Evolutionary conservation across 2,888 invertebrate genomes (phyloP), one percentile per base, ranked within the genome.

Genomic region (Oxycera nigricornis): DNA sequence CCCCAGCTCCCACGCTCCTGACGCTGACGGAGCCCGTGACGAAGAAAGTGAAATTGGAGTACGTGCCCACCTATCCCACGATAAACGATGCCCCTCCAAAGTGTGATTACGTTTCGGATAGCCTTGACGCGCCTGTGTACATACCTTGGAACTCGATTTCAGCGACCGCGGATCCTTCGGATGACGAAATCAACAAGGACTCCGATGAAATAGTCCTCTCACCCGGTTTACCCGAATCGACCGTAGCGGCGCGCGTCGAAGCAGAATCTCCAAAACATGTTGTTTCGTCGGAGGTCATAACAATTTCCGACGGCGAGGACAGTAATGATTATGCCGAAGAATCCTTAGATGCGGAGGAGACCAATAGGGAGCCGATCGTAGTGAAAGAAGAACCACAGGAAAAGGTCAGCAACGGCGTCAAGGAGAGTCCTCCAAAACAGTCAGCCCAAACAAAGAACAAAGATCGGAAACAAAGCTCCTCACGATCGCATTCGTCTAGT

Each of bases 41-140:
- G 26, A 84, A 82, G 73, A 82, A 82, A 30, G 79, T 79, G 0
- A 83, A 83, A 61, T 77, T 86, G 28, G 86, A 86, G 77, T 86
- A 86, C 77, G 81, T 83, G 70, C 85, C 85, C 0, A 84, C 82
- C n/a, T 82, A 84, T 61, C 84, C 84, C 3, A 83, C 79, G 9
- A 78, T 85, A 1, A 81, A 83, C 79, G 82, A 83, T 1, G 81
- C 81, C 1, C 80, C 82, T 1, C 59, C 81, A 76, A 72, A 50
- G 9, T 31, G 14, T 22, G 62, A 75, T 39, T 73, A 80, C 77
- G 61, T 74, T 24, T 11, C 73, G 11, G 67, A 75, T 30, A 75
- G 76, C n/a, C 73, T 65, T 7, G 70, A 41, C 20, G 82, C 79
- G 0, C 84, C 84, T 1, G 80, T 81, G n/a, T 85, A 85, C 79